Base-by-base conservation (phyloP, 2,797 vertebrate genomes). In the Odontamblyopus lacepedii region DNA sequence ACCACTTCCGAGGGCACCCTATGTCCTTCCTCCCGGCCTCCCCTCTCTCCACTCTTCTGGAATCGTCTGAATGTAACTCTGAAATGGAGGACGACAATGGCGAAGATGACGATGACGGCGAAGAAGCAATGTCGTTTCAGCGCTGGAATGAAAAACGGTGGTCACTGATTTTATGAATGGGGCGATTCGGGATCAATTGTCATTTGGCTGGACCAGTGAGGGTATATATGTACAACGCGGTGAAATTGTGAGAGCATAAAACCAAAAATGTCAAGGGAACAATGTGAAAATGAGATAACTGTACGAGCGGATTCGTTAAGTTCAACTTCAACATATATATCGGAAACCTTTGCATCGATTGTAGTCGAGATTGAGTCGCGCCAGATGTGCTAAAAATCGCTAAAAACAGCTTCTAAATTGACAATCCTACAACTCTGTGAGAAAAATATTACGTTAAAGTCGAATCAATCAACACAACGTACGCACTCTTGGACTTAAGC, bases 201-300 rank as follows among this genome's bases (percentile, higher is more conserved):
- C 92, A 92, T 93, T 92, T 90, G 93, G 92, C 92, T 92, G 91
- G 92, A 82, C 91, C 90, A 93, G 90, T 92, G 92, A 93, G 90
- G 83, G 87, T 77, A 13, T 68, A 44, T 70, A 67, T 44, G 68
- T 72, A 50, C 2, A 29, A 12, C 32, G 56, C 55, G 65, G 63
- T 56, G 51, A 77, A 77, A 35, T 74, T 78, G 69, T 23, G 69
- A 67, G 56, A 74, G 76, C 83, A 87, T 73, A 70, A 84, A 87
- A 92, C 79, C 83, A 90, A 91, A 92, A 76, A 76, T 23, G 69
- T 48, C 38, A 51, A 67, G 59, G 59, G 64, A 76, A 71, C 38
- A 77, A 44, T 59, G 61, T 38, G 55, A 71, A 68, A 73, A 73
- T 30, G 19, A 50, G 67, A 62, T 61, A 15, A 65, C 26, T 64